A percentile compares a stretch with the other conserved stretches of the same genome.
Conservation (phyloP, 1,140 invertebrate species). For the Ceratosolen solmsi region DNA sequence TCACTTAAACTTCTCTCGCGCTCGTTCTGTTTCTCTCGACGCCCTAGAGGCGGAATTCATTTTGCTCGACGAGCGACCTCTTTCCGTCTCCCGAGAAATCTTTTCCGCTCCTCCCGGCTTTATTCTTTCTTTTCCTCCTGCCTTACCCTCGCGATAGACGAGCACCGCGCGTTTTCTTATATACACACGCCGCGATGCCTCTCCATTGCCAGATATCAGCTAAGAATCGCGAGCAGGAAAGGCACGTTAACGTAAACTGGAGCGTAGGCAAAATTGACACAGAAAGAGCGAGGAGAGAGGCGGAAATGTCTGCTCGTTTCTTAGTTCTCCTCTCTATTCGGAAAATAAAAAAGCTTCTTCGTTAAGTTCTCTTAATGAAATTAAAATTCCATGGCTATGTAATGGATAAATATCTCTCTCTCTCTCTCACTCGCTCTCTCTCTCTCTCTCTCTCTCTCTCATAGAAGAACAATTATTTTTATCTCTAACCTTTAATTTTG, state of each 20-base stretch:
- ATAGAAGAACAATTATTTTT: too few relatives aligned
- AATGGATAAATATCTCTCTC: not conserved
- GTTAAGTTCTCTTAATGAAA: conserved; percentile 43
- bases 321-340: not conserved
- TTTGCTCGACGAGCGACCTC: conserved; percentile 60
- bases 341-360: conserved; percentile 33
- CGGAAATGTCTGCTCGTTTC: conserved; percentile 33
- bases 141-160: conserved; percentile 5
- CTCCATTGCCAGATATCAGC: conserved; percentile 18
- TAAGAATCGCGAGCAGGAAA: conserved; percentile 24
- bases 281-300: conserved; percentile 14
- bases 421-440: too few relatives aligned
- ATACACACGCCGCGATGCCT: not conserved
- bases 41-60: conserved; percentile 64
- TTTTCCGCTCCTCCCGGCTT: conserved; percentile 45
- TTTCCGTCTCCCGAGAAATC: conserved; percentile 67
- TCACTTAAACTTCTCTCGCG: conserved; percentile 24
- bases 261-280: conserved; percentile 26
- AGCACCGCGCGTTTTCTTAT: conserved; percentile 17
- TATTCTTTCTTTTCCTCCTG: conserved; percentile 30
- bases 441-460: too few relatives aligned
- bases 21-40: conserved; percentile 25
- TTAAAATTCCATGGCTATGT: conserved; percentile 37
- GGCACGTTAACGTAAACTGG: conserved; percentile 39
- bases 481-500: too few relatives aligned